Percentiles rank a stretch among this genome's conserved stretches.
These are phyloP conservation scores for Microplitis mediator DNA, from an alignment of 1,140 invertebrate species.

Conservation along the genomic window DNA sequence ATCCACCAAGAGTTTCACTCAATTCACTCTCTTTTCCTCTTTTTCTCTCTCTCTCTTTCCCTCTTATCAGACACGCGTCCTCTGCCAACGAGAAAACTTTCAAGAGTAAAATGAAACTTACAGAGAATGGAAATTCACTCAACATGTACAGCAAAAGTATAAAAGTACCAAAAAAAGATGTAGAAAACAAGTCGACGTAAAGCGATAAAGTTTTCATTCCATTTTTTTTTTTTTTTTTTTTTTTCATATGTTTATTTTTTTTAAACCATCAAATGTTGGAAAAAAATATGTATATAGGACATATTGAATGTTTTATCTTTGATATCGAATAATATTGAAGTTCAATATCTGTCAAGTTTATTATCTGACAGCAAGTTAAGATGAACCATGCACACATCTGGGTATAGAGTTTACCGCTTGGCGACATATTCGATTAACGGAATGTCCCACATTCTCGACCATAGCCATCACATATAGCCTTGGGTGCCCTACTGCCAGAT, in stretches of 20 bases:
- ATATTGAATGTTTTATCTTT: not conserved
- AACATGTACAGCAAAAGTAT: not conserved
- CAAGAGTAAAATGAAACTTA: slow-evolving; percentile 1
- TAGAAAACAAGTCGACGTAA: no score
- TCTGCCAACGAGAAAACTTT: not conserved
- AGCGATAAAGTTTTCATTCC: no score
- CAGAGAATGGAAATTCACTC: not conserved
- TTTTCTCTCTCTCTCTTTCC: no score
- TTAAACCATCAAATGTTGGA: no score
- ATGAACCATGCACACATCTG: slow-evolving; percentile 14
- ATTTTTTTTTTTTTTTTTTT: no score
- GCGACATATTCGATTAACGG: slow-evolving; percentile 24
- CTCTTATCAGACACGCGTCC: not conserved
- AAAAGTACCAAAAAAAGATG: no score
- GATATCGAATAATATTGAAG: not conserved
- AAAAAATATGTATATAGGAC: no score
- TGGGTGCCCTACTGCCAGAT: slow-evolving; percentile 10
- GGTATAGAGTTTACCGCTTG: slow-evolving; percentile 11
- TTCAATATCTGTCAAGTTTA: not conserved
- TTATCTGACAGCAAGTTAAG: not conserved
- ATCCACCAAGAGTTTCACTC: not conserved
- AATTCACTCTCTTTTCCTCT: not conserved
- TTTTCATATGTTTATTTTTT: no score
- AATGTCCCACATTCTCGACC: slow-evolving; percentile 14
- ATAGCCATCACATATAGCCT: not conserved